Percentiles rank a stretch among this genome's conserved stretches.
Conservation (phyloP, 2,888 invertebrate species). For the Bellardia pandia region DNA sequence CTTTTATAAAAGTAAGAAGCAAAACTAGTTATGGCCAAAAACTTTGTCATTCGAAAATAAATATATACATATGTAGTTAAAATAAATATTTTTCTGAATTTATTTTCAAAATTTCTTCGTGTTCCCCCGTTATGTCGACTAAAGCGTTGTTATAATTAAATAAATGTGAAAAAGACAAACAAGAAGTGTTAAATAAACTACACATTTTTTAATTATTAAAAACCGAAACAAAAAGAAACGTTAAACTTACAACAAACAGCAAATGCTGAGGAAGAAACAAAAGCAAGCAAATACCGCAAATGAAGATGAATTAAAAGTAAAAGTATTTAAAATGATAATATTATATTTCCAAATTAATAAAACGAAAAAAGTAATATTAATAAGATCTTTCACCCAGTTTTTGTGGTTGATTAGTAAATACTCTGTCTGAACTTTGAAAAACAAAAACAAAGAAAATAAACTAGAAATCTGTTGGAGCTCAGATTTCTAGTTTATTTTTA, state of each 20-base stretch:
- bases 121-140: not conserved
- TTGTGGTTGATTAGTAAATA: no score
- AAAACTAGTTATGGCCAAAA: no score
- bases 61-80: not conserved
- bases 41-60: no score
- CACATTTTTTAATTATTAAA: constrained; percentile 10
- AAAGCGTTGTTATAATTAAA: constrained; percentile 11
- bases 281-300: constrained; percentile 31
- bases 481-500: no score
- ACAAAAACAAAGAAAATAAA: no score
- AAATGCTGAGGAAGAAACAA: constrained; percentile 16
- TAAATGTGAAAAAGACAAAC: not conserved
- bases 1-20: not conserved
- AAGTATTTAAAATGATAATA: constrained; percentile 52
- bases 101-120: not conserved
- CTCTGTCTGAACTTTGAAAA: no score
- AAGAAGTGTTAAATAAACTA: not conserved
- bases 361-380: no score
- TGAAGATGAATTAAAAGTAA: constrained; percentile 69
- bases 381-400: no score
- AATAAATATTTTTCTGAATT: not conserved
- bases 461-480: no score
- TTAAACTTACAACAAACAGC: not conserved
- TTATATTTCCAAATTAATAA: constrained; percentile 5
- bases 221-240: not conserved